phyloP scores from a whole-genome alignment of 2,797 vertebrate genomes.

The Neosilurus mollespiculum region DNA sequence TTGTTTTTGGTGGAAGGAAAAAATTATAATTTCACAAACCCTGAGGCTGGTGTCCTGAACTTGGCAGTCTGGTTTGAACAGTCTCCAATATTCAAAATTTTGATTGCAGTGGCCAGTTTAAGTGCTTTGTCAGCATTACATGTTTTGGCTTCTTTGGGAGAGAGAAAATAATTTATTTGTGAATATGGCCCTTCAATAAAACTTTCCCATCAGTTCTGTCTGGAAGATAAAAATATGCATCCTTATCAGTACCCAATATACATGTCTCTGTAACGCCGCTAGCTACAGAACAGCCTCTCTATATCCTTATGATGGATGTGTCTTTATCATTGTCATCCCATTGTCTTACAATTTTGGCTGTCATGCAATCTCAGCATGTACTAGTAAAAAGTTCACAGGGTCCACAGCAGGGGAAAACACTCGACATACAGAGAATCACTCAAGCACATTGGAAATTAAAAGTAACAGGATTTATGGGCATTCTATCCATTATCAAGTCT shows the following conservation, averaged over 20 bases:
- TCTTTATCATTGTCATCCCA: background rate
- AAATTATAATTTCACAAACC: too few species aligned
- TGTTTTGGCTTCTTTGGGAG: too few species aligned
- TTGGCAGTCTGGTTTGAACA: too few species aligned
- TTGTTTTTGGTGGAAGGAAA: too few species aligned
- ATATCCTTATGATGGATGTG: background rate
- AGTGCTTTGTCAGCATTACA: too few species aligned
- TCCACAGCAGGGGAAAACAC: background rate
- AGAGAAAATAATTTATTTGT: background rate
- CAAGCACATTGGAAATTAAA: background rate
- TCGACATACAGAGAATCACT: background rate
- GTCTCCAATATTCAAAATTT: too few species aligned
- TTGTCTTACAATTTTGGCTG: background rate
- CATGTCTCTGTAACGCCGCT: background rate
- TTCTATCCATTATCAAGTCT: conserved; percentile 8
- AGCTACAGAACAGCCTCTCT: background rate
- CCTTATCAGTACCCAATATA: background rate
- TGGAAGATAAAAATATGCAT: background rate
- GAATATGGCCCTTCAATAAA: background rate
- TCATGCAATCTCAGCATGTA: background rate
- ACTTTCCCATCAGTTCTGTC: background rate
- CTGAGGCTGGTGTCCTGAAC: too few species aligned
- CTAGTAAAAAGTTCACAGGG: background rate
- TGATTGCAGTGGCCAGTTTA: too few species aligned
- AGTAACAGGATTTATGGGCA: background rate